A percentile compares a stretch with the other conserved stretches of the same genome.
These are phyloP conservation scores for Gymnoscopelus microlampas DNA, from an alignment of 2,797 vertebrate genomes.

Conservation along the genomic window DNA sequence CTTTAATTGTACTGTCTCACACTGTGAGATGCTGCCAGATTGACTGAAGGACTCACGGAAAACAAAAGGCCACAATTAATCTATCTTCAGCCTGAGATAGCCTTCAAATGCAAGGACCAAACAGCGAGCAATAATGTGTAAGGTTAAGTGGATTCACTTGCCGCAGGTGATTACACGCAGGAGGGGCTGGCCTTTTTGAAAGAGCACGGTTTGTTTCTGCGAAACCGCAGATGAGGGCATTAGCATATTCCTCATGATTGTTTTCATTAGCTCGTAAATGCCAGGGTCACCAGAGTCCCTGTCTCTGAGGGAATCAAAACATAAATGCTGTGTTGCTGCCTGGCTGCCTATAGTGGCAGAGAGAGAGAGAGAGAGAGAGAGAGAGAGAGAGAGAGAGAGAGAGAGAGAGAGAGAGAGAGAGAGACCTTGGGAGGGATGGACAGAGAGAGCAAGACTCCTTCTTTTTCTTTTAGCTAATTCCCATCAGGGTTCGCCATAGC, in stretches of 20 bases:
- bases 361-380: background rate
- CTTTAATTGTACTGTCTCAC: too few species aligned
- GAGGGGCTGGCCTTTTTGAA: conserved; percentile 77
- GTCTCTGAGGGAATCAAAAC: conserved; percentile 54
- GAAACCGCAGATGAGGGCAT: conserved; percentile 61
- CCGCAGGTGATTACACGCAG: conserved; percentile 75
- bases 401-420: too few species aligned
- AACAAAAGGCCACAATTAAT: conserved; percentile 18
- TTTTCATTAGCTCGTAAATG: conserved; percentile 78
- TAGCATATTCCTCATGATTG: conserved; percentile 77
- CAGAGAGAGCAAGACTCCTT: too few species aligned
- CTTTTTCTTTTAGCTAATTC: too few species aligned
- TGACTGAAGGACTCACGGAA: background rate
- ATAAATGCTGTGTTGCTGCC: conserved; percentile 6
- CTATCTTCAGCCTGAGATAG: conserved; percentile 6
- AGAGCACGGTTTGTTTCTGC: conserved; percentile 74
- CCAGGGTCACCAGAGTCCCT: conserved; percentile 59
- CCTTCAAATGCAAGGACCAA: conserved; percentile 48
- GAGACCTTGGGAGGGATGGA: too few species aligned
- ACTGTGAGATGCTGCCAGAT: background rate
- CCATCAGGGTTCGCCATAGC: too few species aligned
- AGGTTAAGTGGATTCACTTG: conserved; percentile 71
- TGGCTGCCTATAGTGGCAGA: conserved; percentile 6
- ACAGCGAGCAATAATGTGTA: conserved; percentile 48
- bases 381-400: background rate